A percentile compares a stretch with the other conserved stretches of the same genome.
Evolutionary conservation across 1,140 invertebrate species (phyloP).

Genomic region (Polypedilum vanderplanki): DNA sequence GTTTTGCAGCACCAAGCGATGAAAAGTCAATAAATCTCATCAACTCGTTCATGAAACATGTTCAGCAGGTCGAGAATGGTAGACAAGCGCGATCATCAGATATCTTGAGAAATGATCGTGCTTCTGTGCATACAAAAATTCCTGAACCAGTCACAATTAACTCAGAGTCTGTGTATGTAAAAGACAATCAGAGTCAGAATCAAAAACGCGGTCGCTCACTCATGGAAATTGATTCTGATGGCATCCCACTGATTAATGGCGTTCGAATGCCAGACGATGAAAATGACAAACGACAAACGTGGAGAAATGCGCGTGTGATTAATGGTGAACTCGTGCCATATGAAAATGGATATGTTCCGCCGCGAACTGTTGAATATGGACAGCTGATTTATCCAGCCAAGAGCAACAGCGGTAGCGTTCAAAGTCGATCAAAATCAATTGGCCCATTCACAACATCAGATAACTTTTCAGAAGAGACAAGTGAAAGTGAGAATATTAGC

Average conservation of each 20-base stretch:
- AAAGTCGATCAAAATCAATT: conserved; percentile 37
- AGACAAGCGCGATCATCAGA: neutral
- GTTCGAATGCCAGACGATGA: conserved; percentile 74
- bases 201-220: conserved; percentile 48
- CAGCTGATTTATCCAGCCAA: conserved; percentile 46
- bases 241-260: conserved; percentile 71
- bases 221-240: conserved; percentile 56
- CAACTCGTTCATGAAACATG: conserved; percentile 31
- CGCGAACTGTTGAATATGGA: conserved; percentile 47
- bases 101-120: neutral
- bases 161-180: conserved; percentile 53
- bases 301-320: conserved; percentile 79
- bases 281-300: conserved; percentile 65
- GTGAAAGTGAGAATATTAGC: conserved; percentile 7
- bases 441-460: conserved; percentile 42
- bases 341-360: conserved; percentile 57
- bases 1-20: conserved; percentile 30
- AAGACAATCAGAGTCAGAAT: conserved; percentile 39
- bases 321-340: conserved; percentile 69
- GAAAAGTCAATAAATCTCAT: conserved; percentile 28
- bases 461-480: conserved; percentile 36
- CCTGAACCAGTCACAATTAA: conserved; percentile 59
- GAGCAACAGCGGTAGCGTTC: conserved; percentile 45
- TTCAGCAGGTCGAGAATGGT: conserved; percentile 26
- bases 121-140: conserved; percentile 46